Base-by-base conservation (phyloP, 2,797 vertebrate species). In the Pangasius macronema region DNA sequence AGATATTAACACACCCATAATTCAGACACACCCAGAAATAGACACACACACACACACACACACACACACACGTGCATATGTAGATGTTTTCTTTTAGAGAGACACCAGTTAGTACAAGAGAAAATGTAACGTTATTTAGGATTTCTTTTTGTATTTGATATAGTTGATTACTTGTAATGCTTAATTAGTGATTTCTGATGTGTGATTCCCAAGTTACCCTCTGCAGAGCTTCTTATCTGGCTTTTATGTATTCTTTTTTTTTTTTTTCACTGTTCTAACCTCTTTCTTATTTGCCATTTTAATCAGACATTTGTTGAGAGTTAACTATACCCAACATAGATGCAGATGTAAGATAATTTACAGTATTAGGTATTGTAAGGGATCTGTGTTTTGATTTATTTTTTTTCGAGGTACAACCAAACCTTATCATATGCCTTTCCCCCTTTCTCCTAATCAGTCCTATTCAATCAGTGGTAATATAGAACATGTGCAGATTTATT, bases 81-180 rank as follows among this genome's bases (percentile, higher is more conserved):
- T 94, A 91, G 91, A 93, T 93, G 91, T 94, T 95, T 91, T 93
- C 93, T 93, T 93, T 92, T 94, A 95, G 92, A 94, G 93, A 94
- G 91, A 92, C 94, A 91, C 91, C 95, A 95, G 94, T 89, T 95
- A 95, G 94, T 93, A 91, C 91, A 93, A 88, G 89, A 93, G 84
- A 85, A 92, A 91, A 91, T 70, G 36, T 75, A 91, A 92, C 94
- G 92, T 92, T 95, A 90, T 95, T 94, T 94, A 93, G 85, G 92
- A 89, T 94, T 92, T 94, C 91, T 88, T 94, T 94, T 94, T 93
- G 73, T 93, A 95, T 93, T 94, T 84, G 70, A 83, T 86, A 93
- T 94, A 95, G 94, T 95, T 93, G 93, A 93, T 89, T 89, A 92
- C 94, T 95, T 94, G 88, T 86, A 94, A 93, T 93, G 80, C 86